Evolutionary conservation across 1,140 invertebrate genomes (phyloP), one percentile per base, ranked within the genome.

Genomic region (Drosophila fuyamai): DNA sequence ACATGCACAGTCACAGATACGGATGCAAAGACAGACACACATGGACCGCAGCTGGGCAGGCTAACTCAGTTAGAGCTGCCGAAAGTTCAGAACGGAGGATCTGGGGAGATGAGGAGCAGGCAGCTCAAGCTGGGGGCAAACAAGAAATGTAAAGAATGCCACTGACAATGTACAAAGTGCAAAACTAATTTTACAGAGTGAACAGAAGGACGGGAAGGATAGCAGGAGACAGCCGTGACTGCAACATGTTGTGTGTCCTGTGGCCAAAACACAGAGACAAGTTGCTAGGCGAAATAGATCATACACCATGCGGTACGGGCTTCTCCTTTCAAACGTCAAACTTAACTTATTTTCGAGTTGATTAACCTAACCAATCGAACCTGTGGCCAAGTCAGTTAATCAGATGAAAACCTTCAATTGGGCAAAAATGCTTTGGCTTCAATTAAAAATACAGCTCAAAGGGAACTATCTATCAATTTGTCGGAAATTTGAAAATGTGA

Each of bases 141-240:
- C 79, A 79, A 83, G 80, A 88, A 85, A 88, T 88, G 81, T 74
- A 88, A 84, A 89, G 84, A 90, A 90, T 89, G 85, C 85, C 77
- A 89, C 85, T 90, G 84, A 89, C 84, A 89, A 89, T 89, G 84
- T 89, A 89, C 84, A 89, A 89, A 89, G 85, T 89, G 84, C 84
- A 90, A 89, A 89, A 89, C 84, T 89, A 89, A 89, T 89, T 89
- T 89, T 81, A 81, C 84, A 90, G 85, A 89, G 84, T 89, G 85
- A 89, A 44, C 58, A 65, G 53, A 54, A 62, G 23, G 32, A 71
- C 46, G 54, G 13, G 43, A 9, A 18, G 2, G 8, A 41, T 48
- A 68, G 50, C 47, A 62, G 16, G 38, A 71, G 44, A 77, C 65
- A 59, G 60, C 44, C 56, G 35, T 70, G 77, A 51, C 48, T 57